Percentiles rank a stretch among this genome's conserved stretches.
phyloP scores from a whole-genome alignment of 2,113 vertebrate genomes.

The Poicephalus meyeri region DNA sequence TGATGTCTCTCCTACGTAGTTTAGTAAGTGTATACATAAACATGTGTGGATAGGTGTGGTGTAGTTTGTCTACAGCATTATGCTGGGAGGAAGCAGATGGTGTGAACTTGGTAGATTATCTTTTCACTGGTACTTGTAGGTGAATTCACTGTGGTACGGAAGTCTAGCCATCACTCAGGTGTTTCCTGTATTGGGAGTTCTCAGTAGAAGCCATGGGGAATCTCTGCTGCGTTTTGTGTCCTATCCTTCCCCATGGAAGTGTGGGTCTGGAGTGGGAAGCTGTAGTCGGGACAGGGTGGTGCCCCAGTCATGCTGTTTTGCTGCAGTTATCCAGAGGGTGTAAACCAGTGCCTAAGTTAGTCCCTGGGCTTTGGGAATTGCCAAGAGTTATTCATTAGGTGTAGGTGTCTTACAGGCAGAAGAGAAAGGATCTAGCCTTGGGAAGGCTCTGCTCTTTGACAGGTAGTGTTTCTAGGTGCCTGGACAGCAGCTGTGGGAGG shows the following conservation, averaged over 20 bases:
- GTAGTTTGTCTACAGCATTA: neutral
- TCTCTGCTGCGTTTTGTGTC: neutral
- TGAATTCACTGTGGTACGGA: neutral
- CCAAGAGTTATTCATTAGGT: neutral
- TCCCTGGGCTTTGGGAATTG: neutral
- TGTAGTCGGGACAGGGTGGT: neutral
- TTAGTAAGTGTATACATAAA: neutral
- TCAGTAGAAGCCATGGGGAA: neutral
- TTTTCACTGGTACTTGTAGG: neutral
- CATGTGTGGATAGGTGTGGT: neutral
- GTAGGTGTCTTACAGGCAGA: neutral
- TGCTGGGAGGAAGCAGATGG: neutral
- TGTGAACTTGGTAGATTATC: neutral
- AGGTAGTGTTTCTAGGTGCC: neutral
- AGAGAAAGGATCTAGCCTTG: constrained; percentile 13
- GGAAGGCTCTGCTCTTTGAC: neutral
- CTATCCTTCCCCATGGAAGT: rapidly evolving
- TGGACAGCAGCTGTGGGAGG: neutral
- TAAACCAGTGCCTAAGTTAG: neutral
- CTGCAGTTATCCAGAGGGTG: neutral
- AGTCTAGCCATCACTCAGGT: rapidly evolving
- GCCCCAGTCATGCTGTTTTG: rapidly evolving
- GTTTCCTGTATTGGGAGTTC: neutral
- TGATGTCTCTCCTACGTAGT: neutral
- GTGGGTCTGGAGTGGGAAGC: neutral